These are phyloP conservation scores for Cheilosia vulpina DNA, from an alignment of 2,888 invertebrate species.

Conservation along the genomic window DNA sequence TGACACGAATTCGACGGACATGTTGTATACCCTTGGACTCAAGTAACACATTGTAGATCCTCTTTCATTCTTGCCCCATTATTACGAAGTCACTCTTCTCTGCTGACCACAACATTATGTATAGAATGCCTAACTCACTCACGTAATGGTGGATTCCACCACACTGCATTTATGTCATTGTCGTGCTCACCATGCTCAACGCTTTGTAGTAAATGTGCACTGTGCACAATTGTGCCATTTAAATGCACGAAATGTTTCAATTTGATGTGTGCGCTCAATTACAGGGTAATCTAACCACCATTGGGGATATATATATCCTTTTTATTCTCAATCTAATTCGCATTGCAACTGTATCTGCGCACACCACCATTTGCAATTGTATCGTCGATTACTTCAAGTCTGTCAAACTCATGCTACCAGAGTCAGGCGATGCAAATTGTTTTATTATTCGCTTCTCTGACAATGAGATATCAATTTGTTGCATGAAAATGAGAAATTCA, in stretches of 20 bases:
- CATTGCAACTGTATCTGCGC: conserved; percentile 30
- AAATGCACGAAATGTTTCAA: conserved; percentile 74
- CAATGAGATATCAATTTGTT: conserved; percentile 72
- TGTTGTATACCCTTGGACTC: background rate
- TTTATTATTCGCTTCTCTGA: conserved; percentile 51
- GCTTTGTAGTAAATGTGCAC: conserved; percentile 39
- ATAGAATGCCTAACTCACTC: conserved; percentile 1
- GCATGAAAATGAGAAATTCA: conserved; percentile 63
- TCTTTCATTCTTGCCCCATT: conserved; percentile 54
- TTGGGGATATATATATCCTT: background rate
- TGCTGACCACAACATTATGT: conserved; percentile 41
- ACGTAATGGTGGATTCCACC: conserved; percentile 39
- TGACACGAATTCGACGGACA: conserved; percentile 36
- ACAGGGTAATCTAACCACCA: conserved; percentile 63
- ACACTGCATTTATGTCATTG: conserved; percentile 47
- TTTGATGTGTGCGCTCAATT: conserved; percentile 72
- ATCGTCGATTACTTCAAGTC: conserved; percentile 22
- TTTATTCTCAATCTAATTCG: conserved; percentile 11
- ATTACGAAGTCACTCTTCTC: conserved; percentile 41
- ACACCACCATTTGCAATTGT: conserved; percentile 55
- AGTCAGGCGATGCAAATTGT: conserved; percentile 45
- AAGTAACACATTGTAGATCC: conserved; percentile 50
- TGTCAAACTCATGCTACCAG: conserved; percentile 25
- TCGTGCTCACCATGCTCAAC: conserved; percentile 36
- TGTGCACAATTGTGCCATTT: conserved; percentile 64